These are phyloP conservation scores for Uropetala carovei DNA, from an alignment of 2,888 invertebrate genomes.

Conservation along the genomic window DNA sequence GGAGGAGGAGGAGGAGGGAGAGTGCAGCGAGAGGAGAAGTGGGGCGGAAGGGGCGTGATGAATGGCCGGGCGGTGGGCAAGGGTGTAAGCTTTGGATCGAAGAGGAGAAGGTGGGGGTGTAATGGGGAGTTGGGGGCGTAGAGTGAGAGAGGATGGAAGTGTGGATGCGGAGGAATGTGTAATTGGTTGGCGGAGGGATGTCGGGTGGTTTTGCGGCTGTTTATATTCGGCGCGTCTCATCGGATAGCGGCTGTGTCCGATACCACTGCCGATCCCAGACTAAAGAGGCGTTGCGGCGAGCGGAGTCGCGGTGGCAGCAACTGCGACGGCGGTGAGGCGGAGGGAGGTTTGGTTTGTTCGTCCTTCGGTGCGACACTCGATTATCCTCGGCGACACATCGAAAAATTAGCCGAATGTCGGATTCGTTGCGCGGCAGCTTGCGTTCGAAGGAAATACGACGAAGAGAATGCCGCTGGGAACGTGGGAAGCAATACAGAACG, in stretches of 20 bases:
- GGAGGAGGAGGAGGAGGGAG: background rate
- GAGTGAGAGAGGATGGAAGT: background rate
- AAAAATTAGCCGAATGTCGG: no score
- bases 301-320: background rate
- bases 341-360: background rate
- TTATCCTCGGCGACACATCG: background rate
- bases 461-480: no score
- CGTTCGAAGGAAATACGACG: no score
- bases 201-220: slow-evolving; percentile 28
- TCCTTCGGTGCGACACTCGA: background rate
- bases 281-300: slow-evolving; percentile 2
- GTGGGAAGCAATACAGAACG: no score
- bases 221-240: slow-evolving; percentile 26
- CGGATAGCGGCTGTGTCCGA: slow-evolving; percentile 13
- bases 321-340: background rate
- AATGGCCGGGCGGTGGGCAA: background rate
- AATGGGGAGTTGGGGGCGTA: background rate
- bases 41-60: slow-evolving; percentile 7
- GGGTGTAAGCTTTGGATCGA: background rate
- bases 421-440: no score
- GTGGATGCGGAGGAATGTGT: slow-evolving; percentile 12
- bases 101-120: background rate
- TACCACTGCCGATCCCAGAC: background rate
- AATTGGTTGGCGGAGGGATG: slow-evolving; percentile 19
- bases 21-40: background rate